Percentiles rank a stretch among this genome's conserved stretches.
Evolutionary conservation across 2,888 invertebrate genomes (phyloP).

Genomic region (Drosophila barbarae): DNA sequence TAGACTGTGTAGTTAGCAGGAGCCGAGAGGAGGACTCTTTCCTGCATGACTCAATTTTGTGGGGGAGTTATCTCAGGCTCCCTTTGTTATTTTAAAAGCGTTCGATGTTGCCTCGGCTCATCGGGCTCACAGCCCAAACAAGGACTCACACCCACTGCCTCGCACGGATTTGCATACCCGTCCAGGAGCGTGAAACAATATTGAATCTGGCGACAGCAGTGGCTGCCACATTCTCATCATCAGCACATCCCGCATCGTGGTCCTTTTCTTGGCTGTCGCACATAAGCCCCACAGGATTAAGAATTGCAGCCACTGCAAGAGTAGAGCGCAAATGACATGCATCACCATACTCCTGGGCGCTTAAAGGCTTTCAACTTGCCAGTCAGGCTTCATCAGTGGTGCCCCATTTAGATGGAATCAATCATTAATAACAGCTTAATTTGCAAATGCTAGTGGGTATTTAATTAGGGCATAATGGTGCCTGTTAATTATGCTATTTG

Average conservation of each 20-base stretch:
- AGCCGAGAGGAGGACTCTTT: conserved; percentile 2
- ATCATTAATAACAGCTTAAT: not conserved
- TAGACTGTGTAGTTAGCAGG: conserved; percentile 44
- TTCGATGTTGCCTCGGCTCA: conserved; percentile 14
- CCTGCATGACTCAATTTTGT: conserved; percentile 16
- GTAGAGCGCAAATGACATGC: conserved; percentile 28
- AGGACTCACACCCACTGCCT: conserved; percentile 14
- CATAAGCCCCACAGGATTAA: conserved; percentile 60
- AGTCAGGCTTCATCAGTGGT: conserved; percentile 18
- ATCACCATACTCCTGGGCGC: conserved; percentile 32
- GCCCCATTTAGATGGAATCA: conserved; percentile 2
- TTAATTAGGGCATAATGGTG: not conserved
- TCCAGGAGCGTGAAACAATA: conserved; percentile 60
- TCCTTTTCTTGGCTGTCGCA: conserved; percentile 43
- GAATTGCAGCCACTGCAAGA: conserved; percentile 32
- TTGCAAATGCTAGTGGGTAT: not conserved
- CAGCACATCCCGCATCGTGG: conserved; percentile 38
- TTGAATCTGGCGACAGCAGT: conserved; percentile 52
- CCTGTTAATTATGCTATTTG: not conserved
- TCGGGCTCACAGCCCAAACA: conserved; percentile 11
- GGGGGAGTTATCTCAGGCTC: not conserved
- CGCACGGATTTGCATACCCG: conserved; percentile 57
- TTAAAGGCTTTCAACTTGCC: conserved; percentile 20
- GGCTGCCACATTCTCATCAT: conserved; percentile 29
- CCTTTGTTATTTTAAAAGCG: conserved; percentile 34